Evolutionary conservation across 2,888 invertebrate species (phyloP), one percentile per base, ranked within the genome.

Genomic region (Cacoxenus indagator): DNA sequence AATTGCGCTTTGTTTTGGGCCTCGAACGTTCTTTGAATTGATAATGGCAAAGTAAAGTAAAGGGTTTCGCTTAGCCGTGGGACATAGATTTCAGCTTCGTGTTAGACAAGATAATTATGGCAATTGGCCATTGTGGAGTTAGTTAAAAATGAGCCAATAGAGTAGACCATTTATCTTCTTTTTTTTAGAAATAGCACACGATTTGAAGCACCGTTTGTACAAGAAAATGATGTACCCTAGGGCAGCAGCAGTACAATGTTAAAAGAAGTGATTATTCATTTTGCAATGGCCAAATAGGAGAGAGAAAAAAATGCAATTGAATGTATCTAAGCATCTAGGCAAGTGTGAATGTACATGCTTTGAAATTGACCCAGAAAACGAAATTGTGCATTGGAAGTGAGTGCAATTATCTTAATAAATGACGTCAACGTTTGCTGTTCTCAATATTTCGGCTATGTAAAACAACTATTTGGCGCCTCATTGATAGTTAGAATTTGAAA

Each of bases 41-140:
- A 31, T 62, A 45, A 62, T 62, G 61, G 45, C 27, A 62, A 62
- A 61, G 43, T 5, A 67, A 73, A 76, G 81, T 76, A 79, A 79
- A 79, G 82, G 83, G 80, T 76, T 73, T 65, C 24, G 69, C 68
- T 78, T 75, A 67, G 75, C 80, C 83, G 80, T 82, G 81, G 81
- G 81, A 81, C 83, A 83, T 82, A 83, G 80, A 83, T 83, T 81
- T 83, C 82, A 81, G 82, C 26, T 81, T 81, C 82, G 82, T 82
- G 81, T 83, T 81, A 83, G 81, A 83, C 81, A 83, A 75, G 80
- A 83, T 81, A 81, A 81, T 81, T 81, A 82, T 81, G 78, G 83
- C 81, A 81, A 81, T 81, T 83, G 81, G 78, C 66, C 75, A 73
- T 62, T 62, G 59, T 59, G 26, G 14, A 59, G 31, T 19, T 59